Evolutionary conservation across 2,113 vertebrate species (phyloP), one percentile per base, ranked within the genome.

Genomic region (Steatornis caripensis): DNA sequence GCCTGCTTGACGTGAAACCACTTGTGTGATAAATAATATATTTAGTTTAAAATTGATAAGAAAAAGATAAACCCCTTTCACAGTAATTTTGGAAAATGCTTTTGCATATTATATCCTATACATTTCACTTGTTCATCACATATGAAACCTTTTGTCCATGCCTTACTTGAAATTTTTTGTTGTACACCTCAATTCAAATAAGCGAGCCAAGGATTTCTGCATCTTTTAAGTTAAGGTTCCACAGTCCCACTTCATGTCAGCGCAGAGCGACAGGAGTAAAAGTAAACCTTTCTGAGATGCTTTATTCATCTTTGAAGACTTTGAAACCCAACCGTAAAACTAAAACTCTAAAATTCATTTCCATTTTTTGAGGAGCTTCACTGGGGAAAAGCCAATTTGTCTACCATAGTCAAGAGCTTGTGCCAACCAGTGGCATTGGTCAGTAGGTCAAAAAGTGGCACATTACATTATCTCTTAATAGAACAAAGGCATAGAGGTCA

Each of bases 1-100:
- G 80, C 57, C 65, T 96, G 41, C 89, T 82, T 93, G 92, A 96
- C 74, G 61, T 71, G 69, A 93, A 95, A 89, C 48, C 72, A 79
- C 77, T 93, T 84, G 48, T 75, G 70, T 72, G 72, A 93, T 76
- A 94, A 92, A 89, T 81, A 92, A 75, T 81, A 92, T 34, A 69
- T 51, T 94, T 90, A 87, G 80, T 68, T 93, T 78, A 92, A 93
- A 57, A 89, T 45, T 41, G 30, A 79, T 84, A 93, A 65, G 77
- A 69, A 90, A 95, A 90, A 83, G 32, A 92, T 26, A 65, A 46
- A 36, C 7, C 30, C 2, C 12, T 90, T 78, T 26, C 27, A 68
- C 26, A 60, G 16, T 68, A 76, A 79, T 87, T 92, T 46, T 91
- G 41, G 43, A 69, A 89, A 84, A 78, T 46, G 15, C 1, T 91